Evolutionary conservation across 2,888 invertebrate species (phyloP).

Genomic region (Xanthorhoe spadicearia): DNA sequence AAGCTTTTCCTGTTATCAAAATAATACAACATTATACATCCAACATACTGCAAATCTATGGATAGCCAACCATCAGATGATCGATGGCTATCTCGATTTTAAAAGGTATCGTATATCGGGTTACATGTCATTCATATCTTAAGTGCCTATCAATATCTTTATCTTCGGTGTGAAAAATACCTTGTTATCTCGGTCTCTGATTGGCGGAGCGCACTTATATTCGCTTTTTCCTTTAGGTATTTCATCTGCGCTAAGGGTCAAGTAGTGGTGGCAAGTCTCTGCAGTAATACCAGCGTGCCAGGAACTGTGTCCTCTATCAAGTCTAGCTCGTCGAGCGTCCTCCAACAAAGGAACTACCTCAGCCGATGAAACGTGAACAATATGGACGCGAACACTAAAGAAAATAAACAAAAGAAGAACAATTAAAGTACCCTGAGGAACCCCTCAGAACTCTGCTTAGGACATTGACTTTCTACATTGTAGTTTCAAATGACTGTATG

Average conservation of each 20-base stretch:
- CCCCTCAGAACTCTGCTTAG: not conserved
- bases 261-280: constrained; percentile 91
- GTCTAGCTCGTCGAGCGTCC: constrained; percentile 73
- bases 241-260: constrained; percentile 86
- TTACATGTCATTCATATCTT: not conserved
- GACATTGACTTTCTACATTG: not conserved
- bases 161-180: constrained; percentile 54
- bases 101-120: not conserved
- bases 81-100: too few species aligned
- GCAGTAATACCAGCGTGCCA: constrained; percentile 86
- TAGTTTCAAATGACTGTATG: too few species aligned
- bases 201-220: constrained; percentile 90
- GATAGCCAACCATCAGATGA: too few species aligned
- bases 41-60: not conserved
- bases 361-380: constrained; percentile 88
- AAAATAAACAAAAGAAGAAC: not conserved
- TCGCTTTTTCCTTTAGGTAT: constrained; percentile 87
- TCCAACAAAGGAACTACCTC: constrained; percentile 85
- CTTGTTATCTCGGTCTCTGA: constrained; percentile 86
- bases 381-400: constrained; percentile 86
- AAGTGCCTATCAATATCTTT: not conserved
- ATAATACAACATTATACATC: not conserved
- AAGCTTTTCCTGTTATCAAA: constrained; percentile 78
- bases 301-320: constrained; percentile 77
- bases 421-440: not conserved